Base-by-base conservation (phyloP, 2,888 invertebrate genomes). In the Drosophila meridiana region DNA sequence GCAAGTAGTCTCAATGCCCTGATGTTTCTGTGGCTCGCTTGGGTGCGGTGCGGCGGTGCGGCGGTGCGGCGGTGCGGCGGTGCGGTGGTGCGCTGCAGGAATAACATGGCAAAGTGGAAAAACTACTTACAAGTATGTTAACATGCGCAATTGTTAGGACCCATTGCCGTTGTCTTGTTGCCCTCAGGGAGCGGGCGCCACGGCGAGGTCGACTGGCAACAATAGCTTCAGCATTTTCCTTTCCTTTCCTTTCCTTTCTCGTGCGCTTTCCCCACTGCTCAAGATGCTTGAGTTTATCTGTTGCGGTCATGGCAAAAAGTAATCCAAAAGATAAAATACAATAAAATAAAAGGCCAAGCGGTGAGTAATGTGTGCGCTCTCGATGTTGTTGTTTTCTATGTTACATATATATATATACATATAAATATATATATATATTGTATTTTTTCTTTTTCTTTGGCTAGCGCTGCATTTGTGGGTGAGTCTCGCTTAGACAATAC, bases 81-180 rank as follows among this genome's bases (percentile, higher is more conserved):
- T 69, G 68, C 47, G 55, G 59, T 76, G 69, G 59, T 66, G 70
- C 42, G 60, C 55, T 75, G 68, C 53, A 74, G 61, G 60, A 62
- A 84, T 66, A 85, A 69, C 74, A 80, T 74, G 80, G 82, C 78
- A 84, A 85, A 85, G 87, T 80, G 80, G 82, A 82, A 83, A 88
- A 87, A 87, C 85, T 88, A 87, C 88, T 87, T 87, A 88, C 88
- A 87, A 87, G 87, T 82, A 88, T 87, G 88, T 87, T 88, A 88
- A 87, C 87, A 87, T 87, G 87, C 88, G 86, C 87, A 86, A 87
- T 87, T 87, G 82, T 83, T 79, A 55, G 76, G 64, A 76, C 47
- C 75, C 75, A 50, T 66, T 71, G 71, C 65, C 50, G 68, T 70
- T 69, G 80, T 59, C 66, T 67, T 79, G 72, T 69, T 70, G 81